Conservation (phyloP, 2,888 invertebrate genomes). For the Phaonia tiefii region DNA sequence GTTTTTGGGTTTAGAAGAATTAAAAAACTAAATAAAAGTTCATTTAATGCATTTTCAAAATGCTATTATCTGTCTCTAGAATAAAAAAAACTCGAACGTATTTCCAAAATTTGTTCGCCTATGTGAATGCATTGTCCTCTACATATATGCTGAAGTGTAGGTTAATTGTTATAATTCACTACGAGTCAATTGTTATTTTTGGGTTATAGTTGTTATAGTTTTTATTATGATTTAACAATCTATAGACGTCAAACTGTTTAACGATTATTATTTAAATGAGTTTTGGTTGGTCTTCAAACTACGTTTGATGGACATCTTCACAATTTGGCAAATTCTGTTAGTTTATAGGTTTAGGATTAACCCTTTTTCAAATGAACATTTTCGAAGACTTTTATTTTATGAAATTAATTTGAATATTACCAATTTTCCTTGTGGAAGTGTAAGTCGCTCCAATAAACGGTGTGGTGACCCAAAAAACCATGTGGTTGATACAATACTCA, state of each 20-base stretch:
- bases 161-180: background rate
- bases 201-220: background rate
- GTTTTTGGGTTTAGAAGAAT: too few species aligned
- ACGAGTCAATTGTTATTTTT: constrained; percentile 12
- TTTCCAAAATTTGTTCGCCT: constrained; percentile 1
- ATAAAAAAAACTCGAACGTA: background rate
- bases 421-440: too few species aligned
- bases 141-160: background rate
- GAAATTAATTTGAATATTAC: too few species aligned
- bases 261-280: constrained; percentile 15
- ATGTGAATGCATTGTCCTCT: constrained; percentile 6
- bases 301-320: background rate
- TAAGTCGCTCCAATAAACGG: background rate
- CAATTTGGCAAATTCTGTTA: too few species aligned
- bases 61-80: background rate
- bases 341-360: too few species aligned
- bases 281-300: too few species aligned
- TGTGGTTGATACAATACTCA: constrained; percentile 1
- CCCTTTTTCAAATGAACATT: too few species aligned
- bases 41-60: constrained; percentile 16
- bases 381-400: too few species aligned
- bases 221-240: constrained; percentile 30
- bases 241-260: constrained; percentile 1
- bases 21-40: background rate
- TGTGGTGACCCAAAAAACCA: constrained; percentile 5